These are phyloP conservation scores for honey bee (Apis mellifera) DNA, from an alignment of 1,140 invertebrate species.

Conservation along the genomic window DNA sequence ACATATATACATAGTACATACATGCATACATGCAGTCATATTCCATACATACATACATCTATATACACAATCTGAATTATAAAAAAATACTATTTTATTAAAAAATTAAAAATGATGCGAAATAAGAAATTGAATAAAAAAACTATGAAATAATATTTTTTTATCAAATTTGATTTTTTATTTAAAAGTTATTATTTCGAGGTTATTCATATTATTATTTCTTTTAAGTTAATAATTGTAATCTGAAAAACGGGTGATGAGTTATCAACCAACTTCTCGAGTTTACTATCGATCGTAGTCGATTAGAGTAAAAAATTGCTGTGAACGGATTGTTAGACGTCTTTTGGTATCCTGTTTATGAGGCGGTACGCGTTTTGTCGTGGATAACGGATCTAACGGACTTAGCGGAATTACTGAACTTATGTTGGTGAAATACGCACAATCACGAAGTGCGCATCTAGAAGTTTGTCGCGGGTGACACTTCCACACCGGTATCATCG, in stretches of 20 bases:
- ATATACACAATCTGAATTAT: no score
- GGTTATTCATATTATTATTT: not conserved
- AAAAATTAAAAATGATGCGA: not conserved
- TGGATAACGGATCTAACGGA: conserved; percentile 39
- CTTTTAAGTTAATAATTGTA: not conserved
- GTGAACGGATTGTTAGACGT: not conserved
- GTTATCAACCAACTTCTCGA: conserved; percentile 31
- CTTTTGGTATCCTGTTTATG: conserved; percentile 33
- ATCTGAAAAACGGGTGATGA: not conserved
- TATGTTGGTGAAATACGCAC: conserved; percentile 23
- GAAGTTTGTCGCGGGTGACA: conserved; percentile 4
- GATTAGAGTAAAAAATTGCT: not conserved
- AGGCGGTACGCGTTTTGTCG: conserved; percentile 38
- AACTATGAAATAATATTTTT: not conserved
- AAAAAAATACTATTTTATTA: no score
- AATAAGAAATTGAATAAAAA: not conserved
- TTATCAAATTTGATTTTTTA: not conserved
- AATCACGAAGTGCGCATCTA: not conserved
- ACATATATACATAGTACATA: no score
- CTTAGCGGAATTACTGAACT: conserved; percentile 4
- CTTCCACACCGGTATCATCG: conserved; percentile 14
- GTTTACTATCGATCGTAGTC: conserved; percentile 38
- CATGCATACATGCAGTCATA: no score
- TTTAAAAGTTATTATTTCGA: not conserved
- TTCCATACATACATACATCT: no score